Conservation (phyloP, 2,888 invertebrate species). For the Lepidocyrtoides sp. region DNA sequence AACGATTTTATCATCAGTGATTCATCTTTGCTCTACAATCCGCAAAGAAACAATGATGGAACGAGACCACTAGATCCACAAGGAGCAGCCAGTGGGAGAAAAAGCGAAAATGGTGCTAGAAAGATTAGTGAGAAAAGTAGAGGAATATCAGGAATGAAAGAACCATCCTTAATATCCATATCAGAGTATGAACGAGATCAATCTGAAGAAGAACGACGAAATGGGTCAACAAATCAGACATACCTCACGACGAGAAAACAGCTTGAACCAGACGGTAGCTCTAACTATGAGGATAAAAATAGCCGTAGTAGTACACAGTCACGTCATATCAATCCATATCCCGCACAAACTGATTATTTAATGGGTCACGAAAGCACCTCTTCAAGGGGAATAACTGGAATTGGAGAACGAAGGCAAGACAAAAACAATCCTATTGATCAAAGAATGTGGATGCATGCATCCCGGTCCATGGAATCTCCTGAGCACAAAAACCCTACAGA, state of each 20-base stretch:
- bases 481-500: background rate
- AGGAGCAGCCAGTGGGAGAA: background rate
- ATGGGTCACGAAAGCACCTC: too few species aligned
- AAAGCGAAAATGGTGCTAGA: background rate
- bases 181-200: slow-evolving; percentile 51
- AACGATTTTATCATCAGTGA: background rate
- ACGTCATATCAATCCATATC: too few species aligned
- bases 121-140: background rate
- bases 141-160: slow-evolving; percentile 25
- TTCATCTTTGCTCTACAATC: background rate
- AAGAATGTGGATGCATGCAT: background rate
- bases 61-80: background rate
- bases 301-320: too few species aligned
- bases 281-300: too few species aligned
- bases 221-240: too few species aligned
- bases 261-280: too few species aligned
- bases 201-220: background rate
- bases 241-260: too few species aligned
- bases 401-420: too few species aligned
- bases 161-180: slow-evolving; percentile 60
- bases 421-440: background rate
- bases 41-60: background rate
- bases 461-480: background rate
- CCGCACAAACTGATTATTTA: too few species aligned
- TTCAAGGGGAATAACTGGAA: too few species aligned